These are phyloP conservation scores for Eupelmus urozonus DNA, from an alignment of 2,888 invertebrate genomes.

Conservation along the genomic window DNA sequence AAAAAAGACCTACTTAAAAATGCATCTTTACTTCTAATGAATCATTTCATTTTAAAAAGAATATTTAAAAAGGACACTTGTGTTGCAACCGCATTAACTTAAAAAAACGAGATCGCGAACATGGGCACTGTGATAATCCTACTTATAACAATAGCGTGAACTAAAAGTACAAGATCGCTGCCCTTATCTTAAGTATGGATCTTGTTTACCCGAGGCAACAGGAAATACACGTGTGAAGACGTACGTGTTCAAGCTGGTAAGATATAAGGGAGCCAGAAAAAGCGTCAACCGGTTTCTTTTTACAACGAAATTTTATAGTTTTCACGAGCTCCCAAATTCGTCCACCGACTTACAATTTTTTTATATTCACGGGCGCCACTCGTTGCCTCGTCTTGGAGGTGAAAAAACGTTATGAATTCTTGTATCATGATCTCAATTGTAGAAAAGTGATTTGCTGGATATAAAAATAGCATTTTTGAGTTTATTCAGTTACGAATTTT, in stretches of 20 bases:
- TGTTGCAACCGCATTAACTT: neutral
- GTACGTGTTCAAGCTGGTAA: neutral
- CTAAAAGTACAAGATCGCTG: neutral
- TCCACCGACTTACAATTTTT: too few relatives aligned
- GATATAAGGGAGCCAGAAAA: neutral
- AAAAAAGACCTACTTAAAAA: too few relatives aligned
- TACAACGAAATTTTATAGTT: neutral
- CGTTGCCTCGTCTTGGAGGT: too few relatives aligned
- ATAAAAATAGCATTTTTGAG: too few relatives aligned
- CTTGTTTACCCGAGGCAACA: neutral
- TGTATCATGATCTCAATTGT: too few relatives aligned
- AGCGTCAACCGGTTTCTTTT: constrained; percentile 18
- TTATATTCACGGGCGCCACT: too few relatives aligned
- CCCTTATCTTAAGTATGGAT: constrained; percentile 22
- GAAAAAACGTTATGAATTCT: too few relatives aligned
- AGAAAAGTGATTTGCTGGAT: too few relatives aligned
- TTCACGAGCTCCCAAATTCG: neutral
- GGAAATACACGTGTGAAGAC: constrained; percentile 7
- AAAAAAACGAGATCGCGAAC: neutral
- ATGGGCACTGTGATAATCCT: neutral
- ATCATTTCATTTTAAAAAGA: too few relatives aligned
- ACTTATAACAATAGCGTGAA: neutral
- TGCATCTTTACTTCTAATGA: too few relatives aligned
- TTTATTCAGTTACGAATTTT: too few relatives aligned
- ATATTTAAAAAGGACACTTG: neutral